phyloP scores from a whole-genome alignment of 37 sponge, comb jelly and placozoan species.

The Spongia lamella region DNA sequence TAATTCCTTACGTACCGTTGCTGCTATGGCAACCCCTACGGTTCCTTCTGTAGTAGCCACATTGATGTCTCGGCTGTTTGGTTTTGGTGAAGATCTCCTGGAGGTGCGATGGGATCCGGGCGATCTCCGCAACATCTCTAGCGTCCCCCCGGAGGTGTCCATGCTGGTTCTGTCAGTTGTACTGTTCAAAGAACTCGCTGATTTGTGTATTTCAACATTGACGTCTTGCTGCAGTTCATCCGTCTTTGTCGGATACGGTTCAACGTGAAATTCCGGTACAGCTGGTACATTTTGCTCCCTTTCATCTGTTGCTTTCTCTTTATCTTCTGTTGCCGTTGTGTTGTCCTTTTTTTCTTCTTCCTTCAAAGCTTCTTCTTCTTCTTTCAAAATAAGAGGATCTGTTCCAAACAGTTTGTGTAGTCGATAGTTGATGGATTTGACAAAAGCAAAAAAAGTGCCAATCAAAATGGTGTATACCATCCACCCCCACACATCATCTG shows the following conservation, averaged over 20 bases:
- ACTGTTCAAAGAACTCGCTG: slow-evolving; percentile 18
- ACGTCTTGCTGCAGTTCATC: no score
- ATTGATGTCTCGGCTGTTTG: no score
- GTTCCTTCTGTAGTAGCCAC: no score
- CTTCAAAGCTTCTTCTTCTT: slow-evolving; percentile 16
- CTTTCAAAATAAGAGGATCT: slow-evolving; percentile 38
- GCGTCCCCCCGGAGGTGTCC: no score
- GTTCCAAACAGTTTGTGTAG: slow-evolving; percentile 66
- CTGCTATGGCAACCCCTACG: no score
- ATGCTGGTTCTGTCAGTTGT: neutral
- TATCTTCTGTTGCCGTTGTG: no score
- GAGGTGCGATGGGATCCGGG: no score
- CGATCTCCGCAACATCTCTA: no score
- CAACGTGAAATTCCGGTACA: no score
- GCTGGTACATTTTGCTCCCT: neutral
- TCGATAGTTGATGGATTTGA: slow-evolving; percentile 62
- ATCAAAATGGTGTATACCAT: slow-evolving; percentile 47
- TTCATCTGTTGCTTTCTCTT: neutral
- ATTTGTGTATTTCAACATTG: neutral
- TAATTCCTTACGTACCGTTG: no score
- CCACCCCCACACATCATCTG: slow-evolving; percentile 49
- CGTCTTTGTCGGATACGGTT: no score
- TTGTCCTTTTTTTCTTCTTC: slow-evolving; percentile 17
- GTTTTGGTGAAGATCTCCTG: no score
- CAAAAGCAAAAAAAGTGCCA: slow-evolving; percentile 22